Conservation (phyloP, 2,888 invertebrate species). For the Beris chalybata region DNA sequence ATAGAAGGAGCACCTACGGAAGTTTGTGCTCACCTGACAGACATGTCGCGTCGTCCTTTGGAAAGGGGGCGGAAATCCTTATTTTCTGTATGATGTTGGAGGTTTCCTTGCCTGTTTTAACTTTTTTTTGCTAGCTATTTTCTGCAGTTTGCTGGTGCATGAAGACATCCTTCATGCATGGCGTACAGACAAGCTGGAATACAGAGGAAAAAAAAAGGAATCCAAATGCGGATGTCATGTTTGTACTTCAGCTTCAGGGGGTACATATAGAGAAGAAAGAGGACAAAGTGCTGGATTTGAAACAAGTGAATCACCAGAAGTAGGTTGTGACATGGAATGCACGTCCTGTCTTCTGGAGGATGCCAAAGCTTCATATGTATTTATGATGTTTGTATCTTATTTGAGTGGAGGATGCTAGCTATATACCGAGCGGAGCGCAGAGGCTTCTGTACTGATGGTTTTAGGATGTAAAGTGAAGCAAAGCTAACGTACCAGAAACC, state of each 20-base stretch:
- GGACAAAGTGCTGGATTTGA: conserved; percentile 23
- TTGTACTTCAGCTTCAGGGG: conserved; percentile 23
- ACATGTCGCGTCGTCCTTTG: too few relatives aligned
- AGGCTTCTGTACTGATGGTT: too few relatives aligned
- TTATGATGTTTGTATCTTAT: too few relatives aligned
- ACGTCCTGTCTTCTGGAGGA: too few relatives aligned
- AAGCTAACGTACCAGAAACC: too few relatives aligned
- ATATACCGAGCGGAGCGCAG: too few relatives aligned
- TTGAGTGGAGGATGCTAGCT: too few relatives aligned
- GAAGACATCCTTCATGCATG: conserved; percentile 1
- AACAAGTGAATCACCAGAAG: conserved; percentile 28
- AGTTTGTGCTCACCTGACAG: too few relatives aligned
- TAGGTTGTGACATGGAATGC: conserved; percentile 18
- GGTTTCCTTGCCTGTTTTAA: conserved; percentile 12
- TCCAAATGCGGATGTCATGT: conserved; percentile 29
- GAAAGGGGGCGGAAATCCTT: conserved; percentile 23
- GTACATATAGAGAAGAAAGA: not conserved
- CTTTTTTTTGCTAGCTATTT: conserved; percentile 4
- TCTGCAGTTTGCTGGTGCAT: conserved; percentile 15
- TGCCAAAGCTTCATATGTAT: too few relatives aligned
- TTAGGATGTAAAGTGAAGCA: too few relatives aligned
- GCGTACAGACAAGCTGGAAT: not conserved
- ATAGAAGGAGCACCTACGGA: too few relatives aligned
- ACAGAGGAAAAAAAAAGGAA: not conserved
- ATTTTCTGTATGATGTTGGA: conserved; percentile 26